A percentile compares a stretch with the other conserved stretches of the same genome.
These are phyloP conservation scores for Pinctada fucata DNA, from an alignment of 2,888 invertebrate genomes.

Conservation along the genomic window DNA sequence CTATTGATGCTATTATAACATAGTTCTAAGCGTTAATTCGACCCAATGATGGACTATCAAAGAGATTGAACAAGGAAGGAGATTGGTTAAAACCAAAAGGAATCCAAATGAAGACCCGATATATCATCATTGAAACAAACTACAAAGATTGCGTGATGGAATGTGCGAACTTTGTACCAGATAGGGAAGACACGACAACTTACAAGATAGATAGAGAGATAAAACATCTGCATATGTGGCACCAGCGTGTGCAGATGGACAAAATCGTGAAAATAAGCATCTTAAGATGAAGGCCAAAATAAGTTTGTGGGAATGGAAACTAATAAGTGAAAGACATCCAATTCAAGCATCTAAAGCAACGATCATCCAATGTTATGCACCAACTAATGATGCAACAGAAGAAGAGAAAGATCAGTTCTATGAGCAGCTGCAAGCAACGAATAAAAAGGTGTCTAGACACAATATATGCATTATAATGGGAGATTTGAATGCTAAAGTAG, in stretches of 20 bases:
- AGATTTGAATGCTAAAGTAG: not conserved
- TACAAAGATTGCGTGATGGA: not conserved
- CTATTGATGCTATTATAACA: too few relatives aligned
- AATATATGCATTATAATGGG: not conserved
- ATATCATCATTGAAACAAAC: not conserved
- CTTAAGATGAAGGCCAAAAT: not conserved
- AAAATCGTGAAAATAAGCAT: not conserved
- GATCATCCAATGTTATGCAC: not conserved
- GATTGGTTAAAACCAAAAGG: not conserved
- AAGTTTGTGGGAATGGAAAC: not conserved
- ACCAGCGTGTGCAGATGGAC: not conserved
- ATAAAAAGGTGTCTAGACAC: not conserved
- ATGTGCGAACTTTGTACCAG: not conserved
- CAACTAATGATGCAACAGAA: not conserved
- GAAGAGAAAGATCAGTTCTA: not conserved
- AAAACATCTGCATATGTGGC: not conserved
- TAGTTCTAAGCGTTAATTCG: not conserved
- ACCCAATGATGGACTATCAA: not conserved
- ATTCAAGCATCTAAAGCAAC: not conserved
- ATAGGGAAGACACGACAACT: not conserved
- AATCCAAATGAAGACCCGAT: not conserved
- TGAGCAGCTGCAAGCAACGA: not conserved
- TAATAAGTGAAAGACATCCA: not conserved
- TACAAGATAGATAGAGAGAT: not conserved
- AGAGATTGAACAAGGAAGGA: not conserved